A percentile compares a stretch with the other conserved stretches of the same genome.
phyloP scores from a whole-genome alignment of 2,888 invertebrate genomes.

The Gonocerus acuteangulatus region DNA sequence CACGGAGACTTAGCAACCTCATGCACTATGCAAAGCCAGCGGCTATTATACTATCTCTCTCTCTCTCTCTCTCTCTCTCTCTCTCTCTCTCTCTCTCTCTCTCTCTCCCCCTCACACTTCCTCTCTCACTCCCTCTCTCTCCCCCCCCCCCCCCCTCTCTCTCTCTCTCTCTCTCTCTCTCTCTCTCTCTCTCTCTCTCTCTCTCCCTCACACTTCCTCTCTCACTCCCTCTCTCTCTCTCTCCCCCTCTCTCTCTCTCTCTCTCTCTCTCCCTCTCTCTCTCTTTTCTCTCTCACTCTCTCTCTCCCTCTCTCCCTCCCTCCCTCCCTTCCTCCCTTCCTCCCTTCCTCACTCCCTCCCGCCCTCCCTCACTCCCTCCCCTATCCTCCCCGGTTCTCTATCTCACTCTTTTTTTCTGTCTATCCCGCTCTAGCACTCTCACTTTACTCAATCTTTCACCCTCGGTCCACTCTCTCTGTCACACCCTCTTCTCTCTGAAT shows the following conservation, averaged over 20 bases:
- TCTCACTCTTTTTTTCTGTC: not conserved
- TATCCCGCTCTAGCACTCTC: not conserved
- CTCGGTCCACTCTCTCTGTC: too few species aligned
- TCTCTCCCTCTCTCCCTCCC: not conserved
- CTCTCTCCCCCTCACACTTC: conserved; percentile 4
- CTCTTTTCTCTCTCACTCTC: not conserved
- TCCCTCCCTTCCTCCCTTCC: not conserved
- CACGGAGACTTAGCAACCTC: too few species aligned
- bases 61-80: conserved; percentile 1
- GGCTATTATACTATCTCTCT: too few species aligned
- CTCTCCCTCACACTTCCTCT: not conserved
- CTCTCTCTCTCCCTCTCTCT: not conserved
- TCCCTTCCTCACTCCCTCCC: not conserved
- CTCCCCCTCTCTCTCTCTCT: not conserved
- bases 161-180: not conserved
- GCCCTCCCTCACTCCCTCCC: not conserved
- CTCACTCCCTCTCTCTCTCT: not conserved
- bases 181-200: not conserved
- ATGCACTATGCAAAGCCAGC: too few species aligned
- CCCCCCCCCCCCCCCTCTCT: not conserved
- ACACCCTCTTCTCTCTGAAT: too few species aligned
- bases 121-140: conserved; percentile 17
- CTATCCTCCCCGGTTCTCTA: not conserved
- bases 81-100: conserved; percentile 6
- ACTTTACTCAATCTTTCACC: too few species aligned